Evolutionary conservation across 2,113 vertebrate species (phyloP), one percentile per base, ranked within the genome.

Genomic region (Balaeniceps rex): DNA sequence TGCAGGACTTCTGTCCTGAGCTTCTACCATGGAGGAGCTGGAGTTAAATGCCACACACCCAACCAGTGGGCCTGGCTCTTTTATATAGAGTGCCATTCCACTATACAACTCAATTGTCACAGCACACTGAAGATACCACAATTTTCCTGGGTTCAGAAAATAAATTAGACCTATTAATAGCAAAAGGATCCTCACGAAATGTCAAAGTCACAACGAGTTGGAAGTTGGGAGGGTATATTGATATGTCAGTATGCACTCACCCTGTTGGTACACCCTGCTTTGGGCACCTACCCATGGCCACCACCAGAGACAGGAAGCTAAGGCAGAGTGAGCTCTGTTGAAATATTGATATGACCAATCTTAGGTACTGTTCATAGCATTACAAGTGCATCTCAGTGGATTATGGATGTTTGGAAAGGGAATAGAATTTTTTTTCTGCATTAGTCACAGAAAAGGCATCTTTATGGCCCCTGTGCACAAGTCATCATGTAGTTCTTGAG

Each of bases 381-480:
- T 80, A 36, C 55, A 88, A 87, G 79, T 69, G 18, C 60, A 83
- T 92, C 60, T 84, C 52, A 46, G 36, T 61, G 47, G 65, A 89
- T 81, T 88, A 68, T 60, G 47, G 66, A 36, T 44, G 52, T 60
- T 94, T 94, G 61, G 77, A 88, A 92, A 72, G 46, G 54, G 81
- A 94, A 76, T 26, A 82, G 10, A 6, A 7, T 10, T 33, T 64
- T 85, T 81, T 83, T 88, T 23, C 51, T 92, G 25, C 17, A 69
- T 90, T 96, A 94, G 88, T 94, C 91, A 94, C 57, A 57, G 83
- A 79, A 92, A 88, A 89, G 77, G 57, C 78, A 92, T 91, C 76
- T 97, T 97, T 94, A 95, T 72, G 49, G 81, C 61, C 80, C 14
- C 57, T 65, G 34, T 82, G 83, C 69, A 82, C 86, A 91, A 96